These are phyloP conservation scores for Sander lucioperca DNA, from an alignment of 2,113 vertebrate species.

Conservation along the genomic window DNA sequence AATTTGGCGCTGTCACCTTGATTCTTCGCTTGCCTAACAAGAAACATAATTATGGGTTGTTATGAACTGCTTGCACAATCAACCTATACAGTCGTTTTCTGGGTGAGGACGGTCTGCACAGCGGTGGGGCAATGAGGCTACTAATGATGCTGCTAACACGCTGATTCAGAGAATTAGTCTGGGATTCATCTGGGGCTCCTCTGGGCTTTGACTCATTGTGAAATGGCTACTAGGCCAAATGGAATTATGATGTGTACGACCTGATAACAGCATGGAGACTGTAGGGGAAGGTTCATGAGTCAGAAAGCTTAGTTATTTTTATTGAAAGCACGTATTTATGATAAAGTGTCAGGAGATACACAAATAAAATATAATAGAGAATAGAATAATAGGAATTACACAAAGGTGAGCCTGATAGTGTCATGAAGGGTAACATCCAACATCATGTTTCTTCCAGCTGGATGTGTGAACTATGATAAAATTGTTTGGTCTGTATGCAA, in stretches of 20 bases:
- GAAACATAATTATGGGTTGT: too few species aligned
- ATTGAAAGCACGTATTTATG: neutral
- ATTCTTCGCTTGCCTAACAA: too few species aligned
- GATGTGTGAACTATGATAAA: neutral
- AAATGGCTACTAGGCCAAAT: constrained; percentile 3
- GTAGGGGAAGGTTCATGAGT: neutral
- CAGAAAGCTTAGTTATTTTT: neutral
- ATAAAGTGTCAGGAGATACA: neutral
- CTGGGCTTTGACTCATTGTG: neutral
- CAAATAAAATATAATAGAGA: neutral
- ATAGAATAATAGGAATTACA: neutral
- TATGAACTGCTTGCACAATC: too few species aligned
- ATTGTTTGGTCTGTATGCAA: neutral
- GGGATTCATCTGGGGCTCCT: constrained; percentile 1
- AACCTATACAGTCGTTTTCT: too few species aligned
- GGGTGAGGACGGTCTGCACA: neutral
- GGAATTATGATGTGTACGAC: neutral
- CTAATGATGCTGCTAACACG: neutral
- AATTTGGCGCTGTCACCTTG: too few species aligned
- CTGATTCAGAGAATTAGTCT: constrained; percentile 15
- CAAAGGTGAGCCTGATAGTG: neutral
- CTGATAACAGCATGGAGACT: neutral
- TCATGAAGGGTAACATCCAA: neutral
- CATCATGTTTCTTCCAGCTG: neutral
- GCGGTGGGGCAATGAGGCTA: neutral